Evolutionary conservation across 2,113 vertebrate genomes (phyloP).

Genomic region (Lasiurus cinereus): DNA sequence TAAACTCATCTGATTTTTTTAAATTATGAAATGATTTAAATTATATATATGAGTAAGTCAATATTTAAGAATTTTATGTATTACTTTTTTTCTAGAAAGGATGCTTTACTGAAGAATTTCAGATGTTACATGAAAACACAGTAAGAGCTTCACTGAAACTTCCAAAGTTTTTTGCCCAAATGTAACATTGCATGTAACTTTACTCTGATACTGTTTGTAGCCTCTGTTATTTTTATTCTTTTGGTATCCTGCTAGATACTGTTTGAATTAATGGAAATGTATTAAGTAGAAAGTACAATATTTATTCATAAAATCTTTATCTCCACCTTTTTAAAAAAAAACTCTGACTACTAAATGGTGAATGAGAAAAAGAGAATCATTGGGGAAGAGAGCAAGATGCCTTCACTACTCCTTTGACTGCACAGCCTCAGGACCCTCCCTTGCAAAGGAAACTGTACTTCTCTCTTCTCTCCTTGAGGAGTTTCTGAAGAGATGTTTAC

Average conservation of each 20-base stretch:
- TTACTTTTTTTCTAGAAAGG: conserved; percentile 80
- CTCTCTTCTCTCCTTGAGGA: not conserved
- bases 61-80: conserved; percentile 58
- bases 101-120: conserved; percentile 79
- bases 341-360: not conserved
- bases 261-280: conserved; percentile 27
- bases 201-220: conserved; percentile 3
- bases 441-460: not conserved
- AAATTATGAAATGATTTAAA: not conserved
- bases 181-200: conserved; percentile 2
- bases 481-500: conserved; percentile 24
- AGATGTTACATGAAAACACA: conserved; percentile 61
- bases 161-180: conserved; percentile 4
- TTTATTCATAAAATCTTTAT: conserved; percentile 62
- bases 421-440: not conserved
- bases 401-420: not conserved
- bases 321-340: not conserved
- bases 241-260: not conserved
- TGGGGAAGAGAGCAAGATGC: not conserved
- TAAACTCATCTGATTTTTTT: conserved; percentile 42
- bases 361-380: not conserved
- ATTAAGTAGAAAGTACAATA: not conserved
- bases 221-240: conserved; percentile 13
- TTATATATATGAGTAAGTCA: conserved; percentile 22
- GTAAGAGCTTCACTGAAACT: conserved; percentile 76